Base-by-base conservation (phyloP, 1,140 invertebrate species). In the Trichonephila clavata region DNA sequence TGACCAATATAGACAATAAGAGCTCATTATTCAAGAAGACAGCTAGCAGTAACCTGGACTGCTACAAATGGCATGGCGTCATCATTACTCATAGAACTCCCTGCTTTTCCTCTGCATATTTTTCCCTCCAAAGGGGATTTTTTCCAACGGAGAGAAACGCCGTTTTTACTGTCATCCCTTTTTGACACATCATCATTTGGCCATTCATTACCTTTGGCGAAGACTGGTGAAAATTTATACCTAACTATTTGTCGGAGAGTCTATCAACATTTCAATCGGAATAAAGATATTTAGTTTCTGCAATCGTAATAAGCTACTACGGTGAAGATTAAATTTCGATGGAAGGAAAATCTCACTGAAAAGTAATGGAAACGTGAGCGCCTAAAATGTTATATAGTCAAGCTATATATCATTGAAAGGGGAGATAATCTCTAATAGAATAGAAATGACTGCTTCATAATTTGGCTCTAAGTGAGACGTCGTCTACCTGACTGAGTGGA, bases 131-230 rank as follows among this genome's bases (percentile, higher is more conserved):
- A 50, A n/a, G 63, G 32, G 60, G 65, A 39, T 61, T 61, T 43
- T 83, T 84, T 77, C 50, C n/a, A 68, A 81, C 50, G 24, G 57
- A 90, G 68, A 90, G 59, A 39, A 81, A 59, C 24, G 68, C 43
- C 71, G 90, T 92, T 84, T 92, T 92, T 92, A 60, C 90, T 92
- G 90, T 92, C 90, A 92, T 92, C 61, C 32, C 39, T 92, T 92
- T 92, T 61, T 92, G 90, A 92, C 90, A 92, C 90, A 92, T 92
- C 90, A 92, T 92, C 90, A 92, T 92, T 92, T 92, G 90, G 90
- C 39, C 71, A 92, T 92, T 92, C 90, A 92, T 92, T 92, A 90
- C 77, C 39, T 60, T 24, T 39, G 63, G 13, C 24, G 57, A 32
- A 90, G 65, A 90, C 87, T 89, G 32, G 61, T 81, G 63, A 81